phyloP scores from a whole-genome alignment of 2,797 vertebrate species.

The Morelia viridis region DNA sequence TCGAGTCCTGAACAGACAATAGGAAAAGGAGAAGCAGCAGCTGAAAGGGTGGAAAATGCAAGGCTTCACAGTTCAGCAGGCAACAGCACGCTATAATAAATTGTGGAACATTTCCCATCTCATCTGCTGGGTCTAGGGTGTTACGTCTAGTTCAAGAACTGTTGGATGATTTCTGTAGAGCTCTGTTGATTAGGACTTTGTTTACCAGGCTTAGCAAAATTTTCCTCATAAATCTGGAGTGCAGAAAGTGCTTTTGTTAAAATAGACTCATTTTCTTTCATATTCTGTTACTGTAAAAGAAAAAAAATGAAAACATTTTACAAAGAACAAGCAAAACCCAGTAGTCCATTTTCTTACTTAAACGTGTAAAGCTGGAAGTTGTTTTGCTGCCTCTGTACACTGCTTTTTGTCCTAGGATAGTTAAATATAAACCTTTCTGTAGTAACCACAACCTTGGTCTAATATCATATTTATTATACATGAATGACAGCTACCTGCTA shows the following conservation, averaged over 20 bases:
- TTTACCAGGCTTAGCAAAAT: conserved; percentile 44
- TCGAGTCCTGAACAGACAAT: conserved; percentile 36
- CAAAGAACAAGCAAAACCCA: neutral
- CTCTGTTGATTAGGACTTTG: conserved; percentile 44
- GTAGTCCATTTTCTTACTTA: neutral
- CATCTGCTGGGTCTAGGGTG: conserved; percentile 43
- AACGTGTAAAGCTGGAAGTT: neutral
- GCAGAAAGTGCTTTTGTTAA: conserved; percentile 54
- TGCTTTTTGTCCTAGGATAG: neutral
- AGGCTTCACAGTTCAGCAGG: conserved; percentile 73
- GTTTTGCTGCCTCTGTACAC: neutral
- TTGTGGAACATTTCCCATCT: conserved; percentile 55
- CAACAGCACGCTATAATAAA: conserved; percentile 59
- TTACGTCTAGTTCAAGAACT: conserved; percentile 40
- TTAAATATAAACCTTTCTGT: neutral
- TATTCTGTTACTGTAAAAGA: conserved; percentile 66
- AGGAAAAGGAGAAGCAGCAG: conserved; percentile 69
- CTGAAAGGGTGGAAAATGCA: conserved; percentile 58
- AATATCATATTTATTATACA: accelerated
- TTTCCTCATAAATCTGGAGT: conserved; percentile 40
- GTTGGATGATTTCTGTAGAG: conserved; percentile 25
- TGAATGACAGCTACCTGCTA: conserved; percentile 3
- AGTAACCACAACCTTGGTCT: neutral
- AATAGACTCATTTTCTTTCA: neutral
- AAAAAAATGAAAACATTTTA: conserved; percentile 28